phyloP scores from a whole-genome alignment of 2,888 invertebrate species.

The Drosophila picticornis region DNA sequence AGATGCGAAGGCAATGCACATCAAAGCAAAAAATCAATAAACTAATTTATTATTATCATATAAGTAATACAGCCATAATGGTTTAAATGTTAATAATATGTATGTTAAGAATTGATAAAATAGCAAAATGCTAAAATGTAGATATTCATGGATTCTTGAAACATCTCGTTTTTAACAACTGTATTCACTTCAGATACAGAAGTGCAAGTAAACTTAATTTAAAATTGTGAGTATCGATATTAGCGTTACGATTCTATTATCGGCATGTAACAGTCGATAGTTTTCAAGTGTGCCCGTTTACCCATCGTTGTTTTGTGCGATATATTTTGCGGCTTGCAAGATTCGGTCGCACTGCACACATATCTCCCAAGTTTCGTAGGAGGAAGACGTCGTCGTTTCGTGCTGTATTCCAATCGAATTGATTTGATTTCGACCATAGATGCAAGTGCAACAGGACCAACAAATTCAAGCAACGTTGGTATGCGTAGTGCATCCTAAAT shows the following conservation, averaged over 20 bases:
- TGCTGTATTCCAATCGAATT: conserved; percentile 13
- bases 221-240: conserved; percentile 5
- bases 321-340: neutral
- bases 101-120: neutral
- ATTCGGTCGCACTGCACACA: conserved; percentile 36
- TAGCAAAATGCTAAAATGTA: neutral
- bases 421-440: conserved; percentile 47
- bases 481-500: conserved; percentile 53
- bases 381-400: conserved; percentile 25
- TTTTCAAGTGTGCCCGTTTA: conserved; percentile 4
- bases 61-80: neutral
- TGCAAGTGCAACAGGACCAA: conserved; percentile 62
- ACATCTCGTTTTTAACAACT: neutral
- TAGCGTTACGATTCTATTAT: neutral
- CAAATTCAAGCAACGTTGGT: conserved; percentile 18
- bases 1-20: neutral
- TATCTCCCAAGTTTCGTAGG: conserved; percentile 23
- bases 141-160: neutral
- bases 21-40: neutral
- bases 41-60: neutral
- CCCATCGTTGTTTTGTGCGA: neutral
- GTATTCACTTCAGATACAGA: neutral
- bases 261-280: neutral
- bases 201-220: neutral
- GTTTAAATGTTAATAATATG: neutral